Evolutionary conservation across 2,113 vertebrate species (phyloP), one percentile per base, ranked within the genome.

Genomic region (Trematocara unimaculatum): DNA sequence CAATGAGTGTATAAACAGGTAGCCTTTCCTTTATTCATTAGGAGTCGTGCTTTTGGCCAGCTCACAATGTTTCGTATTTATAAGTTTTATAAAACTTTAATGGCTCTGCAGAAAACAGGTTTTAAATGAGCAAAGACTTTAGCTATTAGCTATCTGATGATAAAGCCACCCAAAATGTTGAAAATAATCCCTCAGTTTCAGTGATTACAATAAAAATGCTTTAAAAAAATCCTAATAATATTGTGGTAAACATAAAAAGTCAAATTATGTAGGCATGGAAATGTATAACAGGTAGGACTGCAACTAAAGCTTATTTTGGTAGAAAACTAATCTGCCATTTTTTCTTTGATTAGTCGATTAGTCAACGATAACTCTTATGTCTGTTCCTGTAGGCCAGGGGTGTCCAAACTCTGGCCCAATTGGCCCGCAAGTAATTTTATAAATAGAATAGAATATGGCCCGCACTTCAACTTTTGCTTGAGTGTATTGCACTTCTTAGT

Each of bases 1-100:
- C 38, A 0, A 4, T 23, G 35, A 23, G 1, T 42, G 64, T 42
- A 70, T 23, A 42, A 23, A 23, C 7, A 42, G 7, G 38, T 70
- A 70, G 5, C 14, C 8, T 72, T 45, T 72, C 20, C 20, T 42
- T 26, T 1, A 26, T 45, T 72, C 13, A 26, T 45, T 23, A 72
- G 5, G 38, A 0, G 38, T 17, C 1, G 8, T 72, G 13, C 20
- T 72, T 72, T 72, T 72, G 67, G 40, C 40, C 20, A 45, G 13
- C 40, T 17, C 13, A 26, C 40, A 72, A 72, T 26, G 64, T 72
- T 45, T 42, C 0, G 1, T 15, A 45, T 26, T 70, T 70, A 0
- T 0, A 15, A 18, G 4, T 47, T 45, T 17, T 11, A 31, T 17
- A 31, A 8, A 18, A 18, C 6, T 12, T 17, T 47, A 18, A 62